Evolutionary conservation across 64 coral and sea anemone genomes (phyloP), one percentile per base, ranked within the genome.

Genomic region (Pachyseris speciosa): DNA sequence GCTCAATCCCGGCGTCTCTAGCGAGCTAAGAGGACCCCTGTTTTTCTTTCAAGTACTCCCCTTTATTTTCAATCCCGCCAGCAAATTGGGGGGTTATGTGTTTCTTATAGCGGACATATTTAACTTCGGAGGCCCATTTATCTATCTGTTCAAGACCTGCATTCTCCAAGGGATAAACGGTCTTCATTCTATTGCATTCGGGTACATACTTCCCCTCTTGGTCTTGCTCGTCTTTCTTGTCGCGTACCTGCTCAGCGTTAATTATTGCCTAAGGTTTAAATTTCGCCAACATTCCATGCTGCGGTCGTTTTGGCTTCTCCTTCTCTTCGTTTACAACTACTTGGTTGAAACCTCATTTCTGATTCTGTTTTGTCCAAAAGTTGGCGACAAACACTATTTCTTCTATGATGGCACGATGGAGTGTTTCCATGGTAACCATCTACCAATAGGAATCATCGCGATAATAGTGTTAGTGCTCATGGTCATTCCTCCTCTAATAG

Each of bases 21-120:
- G 76, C 29, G 93, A 90, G 32, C n/a, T n/a, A n/a, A n/a, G n/a
- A n/a, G n/a, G n/a, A n/a, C n/a, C n/a, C n/a, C n/a, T n/a, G n/a
- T n/a, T 90, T 50, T 88, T 90, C 29, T 95, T 90, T n/a, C 93
- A 95, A 86, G 88, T 95, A 37, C 63, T 95, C 15, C 87, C 93
- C 0, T 90, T 67, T 31, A 69, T 95, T 42, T 90, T 95, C 42
- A 33, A 83, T 32, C 93, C 93, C 24, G 86, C 28, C 67, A 74
- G 47, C 12, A 43, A 71, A 4, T 41, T 92, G 10, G 79, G 84
- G 27, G 51, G 25, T 4, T 41, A 90, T 26, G 80, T 95, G 41
- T 36, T 90, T 41, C 89, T 90, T 40, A 53, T 90, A 50, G 52
- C 87, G 15, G 87, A 89, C 41, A 53, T 95, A 29, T 90, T 95